Evolutionary conservation across 2,797 vertebrate genomes (phyloP).

Genomic region (Phyllotis vaccarum): DNA sequence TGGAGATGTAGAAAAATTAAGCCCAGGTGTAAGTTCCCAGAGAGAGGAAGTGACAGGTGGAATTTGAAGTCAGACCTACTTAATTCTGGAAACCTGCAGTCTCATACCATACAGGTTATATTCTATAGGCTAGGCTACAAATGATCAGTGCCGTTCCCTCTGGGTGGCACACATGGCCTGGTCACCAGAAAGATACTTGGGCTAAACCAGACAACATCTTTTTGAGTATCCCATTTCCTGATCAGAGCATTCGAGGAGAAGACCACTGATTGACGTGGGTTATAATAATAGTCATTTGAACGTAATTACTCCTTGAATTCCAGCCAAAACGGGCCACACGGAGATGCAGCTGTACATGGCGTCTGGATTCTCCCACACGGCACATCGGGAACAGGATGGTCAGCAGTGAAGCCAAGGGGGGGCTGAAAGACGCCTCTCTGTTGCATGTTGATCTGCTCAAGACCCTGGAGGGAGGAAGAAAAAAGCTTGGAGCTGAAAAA

Average conservation of each 20-base stretch:
- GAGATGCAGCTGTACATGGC: slow-evolving; percentile 67
- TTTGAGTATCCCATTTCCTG: slow-evolving; percentile 35
- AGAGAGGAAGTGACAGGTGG: not conserved
- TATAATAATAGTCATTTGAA: slow-evolving; percentile 79
- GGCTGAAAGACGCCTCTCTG: not conserved
- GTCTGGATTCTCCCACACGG: slow-evolving; percentile 70
- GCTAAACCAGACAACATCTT: slow-evolving; percentile 29
- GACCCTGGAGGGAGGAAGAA: not conserved
- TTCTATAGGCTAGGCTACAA: not conserved
- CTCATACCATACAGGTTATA: not conserved
- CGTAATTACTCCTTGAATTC: slow-evolving; percentile 78
- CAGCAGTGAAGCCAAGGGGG: not conserved
- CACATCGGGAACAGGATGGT: not conserved
- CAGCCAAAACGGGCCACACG: slow-evolving; percentile 63
- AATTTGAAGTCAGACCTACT: slow-evolving; percentile 4
- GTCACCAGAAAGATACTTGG: slow-evolving; percentile 8
- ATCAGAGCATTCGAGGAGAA: slow-evolving; percentile 71
- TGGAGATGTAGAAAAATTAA: not conserved
- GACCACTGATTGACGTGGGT: slow-evolving; percentile 40
- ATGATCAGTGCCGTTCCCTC: not conserved
- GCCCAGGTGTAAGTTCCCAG: not conserved
- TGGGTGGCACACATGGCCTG: not conserved
- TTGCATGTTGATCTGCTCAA: not conserved
- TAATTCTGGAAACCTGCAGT: not conserved
- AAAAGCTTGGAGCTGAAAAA: slow-evolving; percentile 9